Evolutionary conservation across 2,797 vertebrate genomes (phyloP), one percentile per base, ranked within the genome.

Genomic region (Rhynchotus rufescens): DNA sequence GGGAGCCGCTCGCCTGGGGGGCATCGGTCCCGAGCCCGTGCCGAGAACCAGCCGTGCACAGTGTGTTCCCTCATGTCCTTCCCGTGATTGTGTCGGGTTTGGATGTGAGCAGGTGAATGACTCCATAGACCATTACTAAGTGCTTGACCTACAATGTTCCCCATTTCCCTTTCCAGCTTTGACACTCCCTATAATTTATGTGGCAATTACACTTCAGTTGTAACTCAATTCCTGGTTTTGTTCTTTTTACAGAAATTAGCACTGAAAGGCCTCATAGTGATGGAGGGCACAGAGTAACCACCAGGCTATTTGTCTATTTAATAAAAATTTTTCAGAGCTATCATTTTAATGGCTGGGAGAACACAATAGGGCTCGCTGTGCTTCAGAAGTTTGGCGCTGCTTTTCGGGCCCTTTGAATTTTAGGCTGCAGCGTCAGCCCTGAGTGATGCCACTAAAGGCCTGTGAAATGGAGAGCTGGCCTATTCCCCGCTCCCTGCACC

Each of bases 191-290:
- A 8, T 93, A 91, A 95, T 94, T 95, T 95, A 89, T 84, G 88
- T 64, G 76, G 68, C 88, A 90, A 59, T 92, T 94, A 82, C 79
- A 62, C 74, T 94, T 91, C 56, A 74, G 88, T 67, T 87, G 94
- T 95, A 96, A 95, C 71, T 89, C 91, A 94, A 72, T 93, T 94
- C 92, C 87, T 0, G 1, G 56, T 69, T 93, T 84, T 90, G 73
- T 78, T 92, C 69, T 57, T 91, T 85, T 93, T 77, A 65, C 72
- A 94, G 78, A 89, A 96, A 94, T 92, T 77, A 94, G 77, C 80
- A 49, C 49, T 86, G 80, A 95, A 93, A 93, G 89, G 73, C 91
- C 80, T 54, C 1, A 5, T 36, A 34, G 14, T 25, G 82, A 72
- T 67, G 49, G 47, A 95, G 72, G 52, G 65, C 40, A 90, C 90